phyloP scores from a whole-genome alignment of 2,888 invertebrate genomes.

The Lasioglossum calceatum region DNA sequence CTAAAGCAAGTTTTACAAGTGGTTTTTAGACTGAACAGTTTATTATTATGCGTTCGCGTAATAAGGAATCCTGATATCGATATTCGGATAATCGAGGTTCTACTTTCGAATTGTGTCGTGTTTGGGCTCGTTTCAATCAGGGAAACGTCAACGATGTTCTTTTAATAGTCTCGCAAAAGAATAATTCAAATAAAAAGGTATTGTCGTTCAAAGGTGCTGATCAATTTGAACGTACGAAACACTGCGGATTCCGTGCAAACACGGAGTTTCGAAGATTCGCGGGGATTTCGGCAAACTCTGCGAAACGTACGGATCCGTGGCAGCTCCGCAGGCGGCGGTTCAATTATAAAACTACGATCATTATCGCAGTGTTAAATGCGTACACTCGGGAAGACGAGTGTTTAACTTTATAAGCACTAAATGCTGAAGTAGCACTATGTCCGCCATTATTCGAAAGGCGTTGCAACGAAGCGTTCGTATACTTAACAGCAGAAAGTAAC shows the following conservation, averaged over 20 bases:
- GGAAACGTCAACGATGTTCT: too few species aligned
- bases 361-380: constrained; percentile 43
- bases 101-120: too few species aligned
- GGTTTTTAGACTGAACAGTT: too few species aligned
- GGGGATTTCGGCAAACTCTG: neutral
- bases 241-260: neutral
- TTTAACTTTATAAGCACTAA: constrained; percentile 60
- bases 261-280: constrained; percentile 8
- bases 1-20: too few species aligned
- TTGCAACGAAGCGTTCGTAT: constrained; percentile 58
- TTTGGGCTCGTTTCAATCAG: too few species aligned
- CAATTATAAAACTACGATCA: constrained; percentile 56
- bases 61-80: too few species aligned
- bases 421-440: constrained; percentile 51
- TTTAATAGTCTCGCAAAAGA: too few species aligned
- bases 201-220: neutral
- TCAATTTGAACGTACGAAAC: neutral
- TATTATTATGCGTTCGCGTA: too few species aligned
- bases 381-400: constrained; percentile 40
- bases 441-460: constrained; percentile 53
- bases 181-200: neutral
- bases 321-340: constrained; percentile 12
- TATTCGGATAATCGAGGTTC: too few species aligned
- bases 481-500: constrained; percentile 44
- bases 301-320: neutral